Evolutionary conservation across 2,888 invertebrate genomes (phyloP).

Genomic region (Cordylochernes scorpioides): DNA sequence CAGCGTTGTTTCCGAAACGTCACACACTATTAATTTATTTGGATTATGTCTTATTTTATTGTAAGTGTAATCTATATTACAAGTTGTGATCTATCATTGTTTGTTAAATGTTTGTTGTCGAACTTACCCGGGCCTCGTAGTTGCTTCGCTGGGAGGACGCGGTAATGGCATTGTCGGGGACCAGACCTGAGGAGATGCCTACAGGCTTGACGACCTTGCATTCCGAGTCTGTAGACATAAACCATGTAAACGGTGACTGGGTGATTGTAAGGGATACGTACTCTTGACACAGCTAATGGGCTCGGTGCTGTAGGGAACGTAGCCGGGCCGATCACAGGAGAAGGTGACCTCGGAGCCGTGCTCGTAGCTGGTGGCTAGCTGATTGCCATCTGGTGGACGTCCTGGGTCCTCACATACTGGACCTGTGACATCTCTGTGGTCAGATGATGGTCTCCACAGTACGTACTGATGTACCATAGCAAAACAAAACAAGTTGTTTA

Average conservation of each 20-base stretch:
- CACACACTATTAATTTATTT: no score
- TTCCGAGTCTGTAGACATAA: slow-evolving; percentile 46
- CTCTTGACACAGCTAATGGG: slow-evolving; percentile 58
- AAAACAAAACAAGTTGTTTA: neutral
- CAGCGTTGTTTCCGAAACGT: no score
- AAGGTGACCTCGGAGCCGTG: slow-evolving; percentile 64
- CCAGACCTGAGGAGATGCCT: slow-evolving; percentile 64
- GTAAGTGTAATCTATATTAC: no score
- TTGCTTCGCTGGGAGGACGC: slow-evolving; percentile 53
- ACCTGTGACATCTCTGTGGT: slow-evolving; percentile 20
- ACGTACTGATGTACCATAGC: neutral
- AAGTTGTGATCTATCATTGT: no score
- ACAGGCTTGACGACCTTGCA: slow-evolving; percentile 73
- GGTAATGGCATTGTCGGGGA: slow-evolving; percentile 81
- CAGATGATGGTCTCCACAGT: neutral
- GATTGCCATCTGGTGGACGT: slow-evolving; percentile 66
- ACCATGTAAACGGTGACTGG: neutral
- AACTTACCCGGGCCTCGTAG: slow-evolving; percentile 16
- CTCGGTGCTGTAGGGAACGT: slow-evolving; percentile 63
- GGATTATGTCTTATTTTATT: no score
- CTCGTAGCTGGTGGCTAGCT: slow-evolving; percentile 38
- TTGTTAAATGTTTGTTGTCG: neutral
- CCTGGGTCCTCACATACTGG: slow-evolving; percentile 90
- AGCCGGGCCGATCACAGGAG: slow-evolving; percentile 66
- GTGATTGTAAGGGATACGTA: slow-evolving; percentile 3